Percentiles rank a stretch among this genome's conserved stretches.
phyloP scores from a whole-genome alignment of 2,113 vertebrate genomes.

The Rattus norvegicus region DNA sequence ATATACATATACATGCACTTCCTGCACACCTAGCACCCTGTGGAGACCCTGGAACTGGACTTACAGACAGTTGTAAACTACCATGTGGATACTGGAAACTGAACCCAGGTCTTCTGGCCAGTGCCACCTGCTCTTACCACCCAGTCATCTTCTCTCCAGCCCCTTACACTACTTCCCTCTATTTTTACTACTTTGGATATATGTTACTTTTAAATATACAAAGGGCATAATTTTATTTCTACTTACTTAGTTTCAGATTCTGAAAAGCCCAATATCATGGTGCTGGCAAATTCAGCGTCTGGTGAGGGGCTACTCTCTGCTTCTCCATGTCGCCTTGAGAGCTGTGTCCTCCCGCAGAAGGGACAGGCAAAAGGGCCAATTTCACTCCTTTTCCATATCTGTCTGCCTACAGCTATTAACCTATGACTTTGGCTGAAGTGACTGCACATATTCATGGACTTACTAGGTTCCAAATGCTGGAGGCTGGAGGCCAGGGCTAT shows the following conservation, averaged over 20 bases:
- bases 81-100: background rate
- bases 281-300: background rate
- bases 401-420: background rate
- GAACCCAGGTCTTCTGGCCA: background rate
- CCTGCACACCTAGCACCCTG: background rate
- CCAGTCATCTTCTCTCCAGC: background rate
- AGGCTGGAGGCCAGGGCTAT: background rate
- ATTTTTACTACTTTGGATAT: background rate
- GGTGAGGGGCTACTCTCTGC: background rate
- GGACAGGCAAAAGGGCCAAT: background rate
- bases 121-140: no score
- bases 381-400: background rate
- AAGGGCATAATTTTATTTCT: background rate
- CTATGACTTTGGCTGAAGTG: conserved; percentile 15
- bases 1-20: background rate
- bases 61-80: background rate
- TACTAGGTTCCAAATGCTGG: background rate
- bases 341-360: no score
- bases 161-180: background rate
- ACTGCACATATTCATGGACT: background rate
- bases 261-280: background rate
- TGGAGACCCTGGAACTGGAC: background rate
- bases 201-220: background rate
- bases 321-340: background rate
- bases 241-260: background rate